phyloP scores from a whole-genome alignment of 2,797 vertebrate genomes.

The Hydrolagus colliei region DNA sequence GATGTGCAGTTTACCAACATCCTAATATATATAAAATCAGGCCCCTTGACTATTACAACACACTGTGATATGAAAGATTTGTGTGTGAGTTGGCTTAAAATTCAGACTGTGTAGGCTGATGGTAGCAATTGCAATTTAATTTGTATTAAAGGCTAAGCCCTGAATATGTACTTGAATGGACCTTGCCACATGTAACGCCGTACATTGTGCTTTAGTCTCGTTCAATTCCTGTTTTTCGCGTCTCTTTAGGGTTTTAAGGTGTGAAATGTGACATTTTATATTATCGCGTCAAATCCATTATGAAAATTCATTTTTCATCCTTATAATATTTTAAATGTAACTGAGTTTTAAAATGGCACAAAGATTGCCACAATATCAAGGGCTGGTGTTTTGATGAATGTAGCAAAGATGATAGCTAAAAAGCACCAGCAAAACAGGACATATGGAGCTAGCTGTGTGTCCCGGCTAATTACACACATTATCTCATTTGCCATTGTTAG shows the following conservation, averaged over 20 bases:
- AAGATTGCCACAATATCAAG: neutral
- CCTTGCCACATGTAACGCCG: too few species aligned
- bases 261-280: too few species aligned
- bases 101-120: neutral
- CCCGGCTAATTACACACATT: slow-evolving; percentile 84
- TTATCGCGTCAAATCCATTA: too few species aligned
- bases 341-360: slow-evolving; percentile 16
- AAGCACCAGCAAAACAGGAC: slow-evolving; percentile 44
- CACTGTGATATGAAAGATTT: neutral
- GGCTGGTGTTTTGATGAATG: slow-evolving; percentile 5
- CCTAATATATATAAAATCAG: neutral
- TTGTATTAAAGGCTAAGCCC: neutral
- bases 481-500: slow-evolving; percentile 82
- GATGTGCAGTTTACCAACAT: neutral
- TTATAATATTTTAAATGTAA: slow-evolving; percentile 1
- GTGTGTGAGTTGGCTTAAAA: neutral
- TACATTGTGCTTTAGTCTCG: neutral
- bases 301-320: too few species aligned
- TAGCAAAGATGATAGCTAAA: slow-evolving; percentile 32
- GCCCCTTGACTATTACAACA: neutral
- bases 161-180: neutral
- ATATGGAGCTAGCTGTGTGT: slow-evolving; percentile 66
- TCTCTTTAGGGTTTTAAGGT: neutral
- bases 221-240: neutral
- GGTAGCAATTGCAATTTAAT: neutral